These are phyloP conservation scores for Pygathrix nemaeus DNA, from an alignment of 2,113 vertebrate species.

Conservation along the genomic window DNA sequence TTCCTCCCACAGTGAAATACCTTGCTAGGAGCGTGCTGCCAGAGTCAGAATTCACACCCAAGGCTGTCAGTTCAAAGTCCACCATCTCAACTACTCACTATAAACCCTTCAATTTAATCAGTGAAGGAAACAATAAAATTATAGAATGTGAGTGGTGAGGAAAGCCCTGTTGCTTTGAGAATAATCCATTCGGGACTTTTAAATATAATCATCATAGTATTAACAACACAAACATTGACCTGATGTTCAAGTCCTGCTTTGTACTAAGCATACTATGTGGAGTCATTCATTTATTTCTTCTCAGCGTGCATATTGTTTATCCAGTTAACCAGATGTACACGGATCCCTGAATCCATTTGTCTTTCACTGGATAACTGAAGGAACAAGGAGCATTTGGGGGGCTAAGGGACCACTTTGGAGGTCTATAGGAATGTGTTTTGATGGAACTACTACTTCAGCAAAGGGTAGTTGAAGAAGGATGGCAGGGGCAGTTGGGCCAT, in stretches of 20 bases:
- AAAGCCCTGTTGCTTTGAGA: constrained; percentile 9
- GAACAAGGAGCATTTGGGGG: not conserved
- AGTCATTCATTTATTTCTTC: not conserved
- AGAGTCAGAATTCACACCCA: not conserved
- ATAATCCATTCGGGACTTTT: constrained; percentile 1
- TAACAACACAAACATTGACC: not conserved
- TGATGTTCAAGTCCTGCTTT: not conserved
- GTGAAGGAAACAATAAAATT: constrained; percentile 41
- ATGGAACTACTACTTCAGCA: not conserved
- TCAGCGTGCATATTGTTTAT: not conserved
- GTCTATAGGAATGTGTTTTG: not conserved
- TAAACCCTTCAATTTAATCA: not conserved
- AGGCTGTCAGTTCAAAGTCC: not conserved
- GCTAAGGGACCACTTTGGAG: not conserved
- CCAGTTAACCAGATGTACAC: not conserved
- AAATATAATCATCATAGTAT: not conserved
- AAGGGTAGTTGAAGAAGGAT: not conserved
- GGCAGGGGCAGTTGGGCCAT: too few relatives aligned
- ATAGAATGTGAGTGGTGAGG: not conserved
- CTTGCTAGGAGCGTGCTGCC: not conserved
- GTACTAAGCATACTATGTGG: not conserved
- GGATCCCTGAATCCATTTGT: not conserved
- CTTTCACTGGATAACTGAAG: not conserved
- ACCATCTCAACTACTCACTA: not conserved
- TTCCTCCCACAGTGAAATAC: not conserved